A percentile compares a stretch with the other conserved stretches of the same genome.
phyloP scores from a whole-genome alignment of 2,888 invertebrate genomes.

The Sericinus montela region DNA sequence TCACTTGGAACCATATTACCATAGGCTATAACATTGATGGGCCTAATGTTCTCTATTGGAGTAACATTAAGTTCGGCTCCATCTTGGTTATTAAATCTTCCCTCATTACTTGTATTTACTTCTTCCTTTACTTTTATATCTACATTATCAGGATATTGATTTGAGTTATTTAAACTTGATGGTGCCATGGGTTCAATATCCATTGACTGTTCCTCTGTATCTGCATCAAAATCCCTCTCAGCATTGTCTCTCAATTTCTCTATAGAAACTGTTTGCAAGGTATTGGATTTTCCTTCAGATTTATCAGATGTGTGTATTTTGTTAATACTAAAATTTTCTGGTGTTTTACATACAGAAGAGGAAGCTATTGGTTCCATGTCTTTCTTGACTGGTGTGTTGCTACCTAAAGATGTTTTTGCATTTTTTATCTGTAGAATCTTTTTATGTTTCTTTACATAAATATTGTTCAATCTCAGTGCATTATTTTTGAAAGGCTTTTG shows the following conservation, averaged over 20 bases:
- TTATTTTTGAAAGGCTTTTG: slow-evolving; percentile 43
- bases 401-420: slow-evolving; percentile 35
- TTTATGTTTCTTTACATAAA: slow-evolving; percentile 67
- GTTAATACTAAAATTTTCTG: slow-evolving; percentile 54
- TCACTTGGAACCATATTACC: slow-evolving; percentile 53
- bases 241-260: slow-evolving; percentile 48
- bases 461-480: slow-evolving; percentile 58
- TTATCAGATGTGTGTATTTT: slow-evolving; percentile 42
- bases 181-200: slow-evolving; percentile 55
- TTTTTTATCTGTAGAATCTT: slow-evolving; percentile 70
- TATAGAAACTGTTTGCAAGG: slow-evolving; percentile 48
- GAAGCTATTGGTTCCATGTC: slow-evolving; percentile 43
- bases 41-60: slow-evolving; percentile 55
- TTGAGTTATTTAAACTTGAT: slow-evolving; percentile 36
- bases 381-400: slow-evolving; percentile 24
- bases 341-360: slow-evolving; percentile 45
- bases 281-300: slow-evolving; percentile 33
- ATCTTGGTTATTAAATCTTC: slow-evolving; percentile 49
- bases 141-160: slow-evolving; percentile 34
- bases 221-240: slow-evolving; percentile 54
- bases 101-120: slow-evolving; percentile 56
- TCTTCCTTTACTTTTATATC: slow-evolving; percentile 63
- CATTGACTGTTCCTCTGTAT: slow-evolving; percentile 62
- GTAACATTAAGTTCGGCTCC: slow-evolving; percentile 38
- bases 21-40: slow-evolving; percentile 65